phyloP scores from a whole-genome alignment of 2,113 vertebrate species.

The Seriola aureovittata region DNA sequence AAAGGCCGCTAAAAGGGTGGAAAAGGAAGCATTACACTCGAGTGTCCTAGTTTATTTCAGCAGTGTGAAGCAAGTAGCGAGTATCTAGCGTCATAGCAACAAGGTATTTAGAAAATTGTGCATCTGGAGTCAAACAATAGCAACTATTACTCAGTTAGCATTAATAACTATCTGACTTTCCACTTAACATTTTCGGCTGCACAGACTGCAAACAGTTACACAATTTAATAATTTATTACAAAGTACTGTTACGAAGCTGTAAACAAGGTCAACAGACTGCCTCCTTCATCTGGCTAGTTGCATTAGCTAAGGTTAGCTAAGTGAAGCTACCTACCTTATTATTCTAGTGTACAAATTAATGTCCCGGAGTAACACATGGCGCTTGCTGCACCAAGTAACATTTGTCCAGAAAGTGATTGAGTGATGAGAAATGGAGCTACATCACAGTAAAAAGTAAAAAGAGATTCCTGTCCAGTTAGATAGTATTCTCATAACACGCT shows the following conservation, averaged over 20 bases:
- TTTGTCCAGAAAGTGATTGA: background rate
- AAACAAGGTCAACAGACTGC: slow-evolving; percentile 48
- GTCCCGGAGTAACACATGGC: rapidly evolving
- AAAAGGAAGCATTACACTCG: background rate
- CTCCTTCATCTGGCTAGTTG: background rate
- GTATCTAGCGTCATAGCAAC: background rate
- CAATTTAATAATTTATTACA: background rate
- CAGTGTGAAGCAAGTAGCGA: background rate
- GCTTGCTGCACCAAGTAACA: background rate
- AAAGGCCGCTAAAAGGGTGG: background rate
- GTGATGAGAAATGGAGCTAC: rapidly evolving
- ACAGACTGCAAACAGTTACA: background rate
- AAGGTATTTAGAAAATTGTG: background rate
- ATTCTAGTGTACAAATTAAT: background rate
- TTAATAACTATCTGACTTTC: too few relatives aligned
- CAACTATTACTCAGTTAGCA: background rate
- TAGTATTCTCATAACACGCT: background rate
- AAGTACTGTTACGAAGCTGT: background rate
- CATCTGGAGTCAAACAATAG: background rate
- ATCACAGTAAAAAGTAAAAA: background rate
- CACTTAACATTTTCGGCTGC: background rate
- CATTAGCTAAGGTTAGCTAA: slow-evolving; percentile 11
- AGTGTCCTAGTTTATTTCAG: background rate
- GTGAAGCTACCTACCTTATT: background rate
- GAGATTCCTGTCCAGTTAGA: too few relatives aligned